phyloP scores from a whole-genome alignment of 1,140 invertebrate genomes.

The Adoxophyes honmai region DNA sequence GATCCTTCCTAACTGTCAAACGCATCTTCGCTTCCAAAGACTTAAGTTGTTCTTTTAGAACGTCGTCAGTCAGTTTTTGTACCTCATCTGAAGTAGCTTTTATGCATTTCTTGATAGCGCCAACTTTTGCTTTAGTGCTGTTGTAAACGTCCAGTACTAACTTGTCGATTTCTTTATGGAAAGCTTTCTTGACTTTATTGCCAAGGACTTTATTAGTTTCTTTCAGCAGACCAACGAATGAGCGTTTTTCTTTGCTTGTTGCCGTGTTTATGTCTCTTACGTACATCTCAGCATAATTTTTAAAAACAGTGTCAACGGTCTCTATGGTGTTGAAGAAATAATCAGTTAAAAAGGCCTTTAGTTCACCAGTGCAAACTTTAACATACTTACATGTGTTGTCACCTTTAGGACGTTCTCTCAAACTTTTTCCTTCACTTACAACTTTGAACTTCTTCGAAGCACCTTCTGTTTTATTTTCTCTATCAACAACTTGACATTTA shows the following conservation, averaged over 20 bases:
- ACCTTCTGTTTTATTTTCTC: slow-evolving; percentile 1
- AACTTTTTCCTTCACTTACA: not conserved
- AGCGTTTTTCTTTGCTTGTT: slow-evolving; percentile 26
- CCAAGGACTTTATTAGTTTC: slow-evolving; percentile 22
- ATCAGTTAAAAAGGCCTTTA: slow-evolving; percentile 38
- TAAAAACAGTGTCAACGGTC: slow-evolving; percentile 37
- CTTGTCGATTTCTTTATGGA: slow-evolving; percentile 29
- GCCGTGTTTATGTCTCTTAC: slow-evolving; percentile 36
- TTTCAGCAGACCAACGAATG: slow-evolving; percentile 27
- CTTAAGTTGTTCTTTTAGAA: slow-evolving; percentile 28
- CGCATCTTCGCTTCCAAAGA: slow-evolving; percentile 25
- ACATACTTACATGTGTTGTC: slow-evolving; percentile 27
- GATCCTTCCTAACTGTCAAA: slow-evolving; percentile 35
- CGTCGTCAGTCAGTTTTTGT: slow-evolving; percentile 20
- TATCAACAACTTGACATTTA: slow-evolving; percentile 29
- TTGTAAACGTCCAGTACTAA: slow-evolving; percentile 37
- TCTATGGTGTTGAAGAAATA: slow-evolving; percentile 44
- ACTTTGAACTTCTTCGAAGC: no score
- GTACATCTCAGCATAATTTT: slow-evolving; percentile 52
- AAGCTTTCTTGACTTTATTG: slow-evolving; percentile 31
- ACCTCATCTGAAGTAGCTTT: slow-evolving; percentile 24
- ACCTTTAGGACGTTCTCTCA: no score
- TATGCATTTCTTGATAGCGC: slow-evolving; percentile 32
- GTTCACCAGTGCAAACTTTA: slow-evolving; percentile 45
- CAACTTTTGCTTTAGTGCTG: slow-evolving; percentile 32